phyloP scores from a whole-genome alignment of 1,140 invertebrate species.

The Polypedilum pembai region DNA sequence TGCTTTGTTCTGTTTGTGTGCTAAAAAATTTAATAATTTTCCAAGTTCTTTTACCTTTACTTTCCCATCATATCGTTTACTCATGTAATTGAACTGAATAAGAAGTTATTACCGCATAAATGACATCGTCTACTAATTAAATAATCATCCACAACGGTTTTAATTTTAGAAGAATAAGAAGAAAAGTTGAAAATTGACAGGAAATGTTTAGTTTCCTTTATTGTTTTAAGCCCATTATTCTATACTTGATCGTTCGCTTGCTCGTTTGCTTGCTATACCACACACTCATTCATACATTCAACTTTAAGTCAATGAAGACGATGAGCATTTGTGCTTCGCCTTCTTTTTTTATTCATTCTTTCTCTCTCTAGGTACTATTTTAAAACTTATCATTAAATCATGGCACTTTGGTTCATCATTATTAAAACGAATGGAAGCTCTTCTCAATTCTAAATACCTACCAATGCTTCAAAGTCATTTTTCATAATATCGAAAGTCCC shows the following conservation, averaged over 20 bases:
- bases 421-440: not conserved
- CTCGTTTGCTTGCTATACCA: not conserved
- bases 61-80: too few relatives aligned
- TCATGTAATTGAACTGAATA: too few relatives aligned
- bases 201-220: slow-evolving; percentile 28
- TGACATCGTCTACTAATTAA: too few relatives aligned
- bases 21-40: too few relatives aligned
- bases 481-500: not conserved
- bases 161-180: not conserved
- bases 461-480: not conserved
- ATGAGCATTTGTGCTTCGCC: not conserved
- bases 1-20: too few relatives aligned
- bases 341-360: not conserved
- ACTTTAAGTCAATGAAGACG: not conserved
- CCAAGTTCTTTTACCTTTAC: too few relatives aligned
- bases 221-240: slow-evolving; percentile 4
- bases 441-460: not conserved
- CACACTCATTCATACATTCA: not conserved
- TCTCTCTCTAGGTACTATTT: not conserved
- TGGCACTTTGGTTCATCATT: not conserved
- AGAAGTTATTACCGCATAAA: too few relatives aligned
- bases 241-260: not conserved
- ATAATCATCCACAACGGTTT: too few relatives aligned
- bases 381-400: not conserved
- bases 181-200: slow-evolving; percentile 25